Conservation (phyloP, 2,797 vertebrate species). For the Steatocranus sp. region DNA sequence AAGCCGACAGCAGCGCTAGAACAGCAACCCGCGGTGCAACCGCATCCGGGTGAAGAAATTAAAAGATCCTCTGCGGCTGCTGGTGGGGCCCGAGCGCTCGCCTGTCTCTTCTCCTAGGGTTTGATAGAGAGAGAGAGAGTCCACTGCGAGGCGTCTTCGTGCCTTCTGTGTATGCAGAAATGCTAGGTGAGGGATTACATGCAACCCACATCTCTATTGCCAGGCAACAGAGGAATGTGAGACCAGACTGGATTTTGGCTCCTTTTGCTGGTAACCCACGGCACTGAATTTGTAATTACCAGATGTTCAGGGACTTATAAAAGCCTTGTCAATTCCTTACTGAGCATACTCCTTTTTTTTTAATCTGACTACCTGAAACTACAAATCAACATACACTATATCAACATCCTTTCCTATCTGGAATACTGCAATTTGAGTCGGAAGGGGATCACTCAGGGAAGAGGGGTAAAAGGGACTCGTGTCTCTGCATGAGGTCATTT, state of each 20-base stretch:
- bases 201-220: slow-evolving; percentile 61
- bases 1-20: slow-evolving; percentile 50
- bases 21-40: slow-evolving; percentile 49
- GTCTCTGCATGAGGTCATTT: slow-evolving; percentile 28
- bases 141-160: slow-evolving; percentile 29
- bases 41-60: slow-evolving; percentile 62
- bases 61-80: slow-evolving; percentile 62
- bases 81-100: slow-evolving; percentile 14
- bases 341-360: slow-evolving; percentile 25
- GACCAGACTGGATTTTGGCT: slow-evolving; percentile 51
- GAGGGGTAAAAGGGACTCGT: neutral
- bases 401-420: neutral
- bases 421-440: slow-evolving; percentile 12
- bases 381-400: neutral
- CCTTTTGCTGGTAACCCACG: slow-evolving; percentile 43
- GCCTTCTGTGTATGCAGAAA: slow-evolving; percentile 43
- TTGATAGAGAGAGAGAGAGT: slow-evolving; percentile 8
- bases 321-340: slow-evolving; percentile 39
- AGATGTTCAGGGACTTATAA: slow-evolving; percentile 65
- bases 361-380: slow-evolving; percentile 17
- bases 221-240: slow-evolving; percentile 63
- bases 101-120: slow-evolving; percentile 37
- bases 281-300: slow-evolving; percentile 61
- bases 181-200: slow-evolving; percentile 62
- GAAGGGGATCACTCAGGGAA: neutral